Base-by-base conservation (phyloP, 2,888 invertebrate genomes). In the Anarsia innoxiella region DNA sequence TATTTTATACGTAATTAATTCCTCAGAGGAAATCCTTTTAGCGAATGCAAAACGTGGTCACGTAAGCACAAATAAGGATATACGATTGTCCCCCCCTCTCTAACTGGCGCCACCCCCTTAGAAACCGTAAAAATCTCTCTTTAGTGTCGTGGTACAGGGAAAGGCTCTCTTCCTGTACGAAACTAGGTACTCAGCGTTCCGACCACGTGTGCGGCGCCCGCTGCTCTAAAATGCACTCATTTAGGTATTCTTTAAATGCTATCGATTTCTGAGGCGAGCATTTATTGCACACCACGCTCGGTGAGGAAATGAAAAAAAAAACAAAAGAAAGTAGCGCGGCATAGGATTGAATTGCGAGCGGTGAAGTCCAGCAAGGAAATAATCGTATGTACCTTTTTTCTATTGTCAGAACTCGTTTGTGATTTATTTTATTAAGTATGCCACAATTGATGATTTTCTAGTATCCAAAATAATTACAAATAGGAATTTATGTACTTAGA, bases 91-190 rank as follows among this genome's bases (percentile, higher is more conserved):
- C 39, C 42, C 46, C 43, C 43, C 45, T 38, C 39, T 19, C 35
- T 40, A 19, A 19, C 34, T 13, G 27, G 3, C 44, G 39, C 40
- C 42, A 11, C 41, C 41, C 54, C 45, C 41, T 48, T 36, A 40
- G 50, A 58, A 66, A 72, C 69, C 75, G 73, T 80, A 80, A 82
- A 80, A 78, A 70, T 64, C 66, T 67, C 70, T 70, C 69, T 77
- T 78, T 71, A 78, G 68, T 69, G 60, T 66, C 59, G 53, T 42
- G 54, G 59, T 66, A 82, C 82, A 82, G 53, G 62, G 75, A 78
- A 82, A 82, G 51, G 72, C 80, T 68, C 54, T 74, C 66, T 77
- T 68, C 62, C 57, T 50, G 46, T 45, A 51, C 56, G 4, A 19
- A 19, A 25, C 57, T 51, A 64, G 66, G 66, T 66, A 60, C 56